Base-by-base conservation (phyloP, 1,140 invertebrate genomes). In the Drosophila pruinosa region DNA sequence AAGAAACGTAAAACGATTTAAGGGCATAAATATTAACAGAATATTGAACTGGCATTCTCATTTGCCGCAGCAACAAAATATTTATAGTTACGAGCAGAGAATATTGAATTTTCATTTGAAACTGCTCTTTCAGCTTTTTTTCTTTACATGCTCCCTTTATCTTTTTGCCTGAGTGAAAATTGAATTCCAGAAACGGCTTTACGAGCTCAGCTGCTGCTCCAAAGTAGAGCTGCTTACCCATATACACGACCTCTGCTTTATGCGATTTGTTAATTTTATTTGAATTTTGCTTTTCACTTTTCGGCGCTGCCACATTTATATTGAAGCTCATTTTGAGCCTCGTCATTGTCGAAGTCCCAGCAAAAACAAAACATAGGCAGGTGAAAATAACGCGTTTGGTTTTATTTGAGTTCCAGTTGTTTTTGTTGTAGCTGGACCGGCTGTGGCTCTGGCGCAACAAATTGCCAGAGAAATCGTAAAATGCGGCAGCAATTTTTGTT, bases 391-490 rank as follows among this genome's bases (percentile, higher is more conserved):
- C 62, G 59, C 68, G 21, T 62, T 59, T 63, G 43, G 59, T 76
- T 80, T 83, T 85, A 76, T 86, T 86, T 69, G 72, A 76, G 64
- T 83, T 81, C 15, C 22, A 36, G 3, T 43, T 34, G 28, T 47
- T 67, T 39, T 54, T 17, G 63, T 53, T 65, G 52, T 19, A 34
- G 43, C 39, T 59, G 69, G 59, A 48, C 67, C 47, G n/a, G 34
- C 41, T 48, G 50, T 31, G 50, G 7, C 45, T 28, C 3, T 36
- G 70, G 73, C 81, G 73, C 77, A 86, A 79, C 79, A 79, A 85
- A 89, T 89, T 88, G 76, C 85, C 76, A 72, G 21, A 64, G 47
- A 81, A 80, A 89, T 80, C 81, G 77, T 89, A 80, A 89, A 89
- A 89, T 77, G 81, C 57, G 76, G 68, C 65, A 71, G 80, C 74